Conservation (phyloP, 1,140 invertebrate species). For the Dryas iulia region DNA sequence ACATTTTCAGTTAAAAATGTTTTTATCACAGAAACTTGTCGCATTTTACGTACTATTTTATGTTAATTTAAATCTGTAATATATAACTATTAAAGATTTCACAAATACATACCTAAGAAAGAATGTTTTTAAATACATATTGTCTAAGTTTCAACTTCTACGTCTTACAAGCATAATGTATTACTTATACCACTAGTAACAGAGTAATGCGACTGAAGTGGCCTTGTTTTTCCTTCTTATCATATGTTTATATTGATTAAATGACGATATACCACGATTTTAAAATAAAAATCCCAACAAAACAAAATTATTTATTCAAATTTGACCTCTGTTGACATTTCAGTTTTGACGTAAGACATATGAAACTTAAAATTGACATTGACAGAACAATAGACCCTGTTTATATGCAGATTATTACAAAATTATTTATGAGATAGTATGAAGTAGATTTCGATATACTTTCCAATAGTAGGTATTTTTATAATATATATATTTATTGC, state of each 20-base stretch:
- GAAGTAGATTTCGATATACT: no score
- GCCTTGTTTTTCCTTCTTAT: conserved; percentile 17
- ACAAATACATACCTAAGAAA: conserved; percentile 40
- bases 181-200: conserved; percentile 1
- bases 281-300: background rate
- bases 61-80: background rate
- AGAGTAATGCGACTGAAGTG: conserved; percentile 4
- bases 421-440: no score
- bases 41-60: background rate
- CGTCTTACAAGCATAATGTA: background rate
- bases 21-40: no score
- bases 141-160: background rate
- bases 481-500: no score
- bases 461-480: no score
- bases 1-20: no score
- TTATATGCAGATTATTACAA: background rate
- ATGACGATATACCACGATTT: background rate
- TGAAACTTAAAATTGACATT: background rate
- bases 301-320: background rate
- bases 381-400: background rate
- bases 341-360: background rate
- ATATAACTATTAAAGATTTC: background rate
- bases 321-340: background rate
- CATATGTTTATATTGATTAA: conserved; percentile 20
- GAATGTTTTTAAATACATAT: conserved; percentile 43